Conservation (phyloP, 2,797 vertebrate species). For the Pipistrellus nathusii region DNA sequence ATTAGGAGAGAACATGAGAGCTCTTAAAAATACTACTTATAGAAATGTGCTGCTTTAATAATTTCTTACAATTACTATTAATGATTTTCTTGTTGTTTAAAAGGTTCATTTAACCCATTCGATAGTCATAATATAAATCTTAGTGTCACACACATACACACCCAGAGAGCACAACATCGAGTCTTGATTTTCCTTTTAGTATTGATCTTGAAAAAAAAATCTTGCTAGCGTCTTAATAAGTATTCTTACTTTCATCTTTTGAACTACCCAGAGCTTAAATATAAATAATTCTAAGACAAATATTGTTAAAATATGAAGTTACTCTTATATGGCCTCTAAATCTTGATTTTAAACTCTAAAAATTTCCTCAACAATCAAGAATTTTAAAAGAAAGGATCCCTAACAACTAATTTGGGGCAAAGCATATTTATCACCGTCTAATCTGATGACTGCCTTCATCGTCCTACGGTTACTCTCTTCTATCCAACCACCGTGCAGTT, state of each 20-base stretch:
- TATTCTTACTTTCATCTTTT: not conserved
- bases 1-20: not conserved
- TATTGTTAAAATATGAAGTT: conserved; percentile 52
- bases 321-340: not conserved
- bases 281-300: conserved; percentile 39
- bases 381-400: not conserved
- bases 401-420: not conserved
- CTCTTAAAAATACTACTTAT: not conserved
- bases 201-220: not conserved
- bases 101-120: not conserved
- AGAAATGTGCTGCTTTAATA: not conserved
- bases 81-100: not conserved
- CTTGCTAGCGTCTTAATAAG: not conserved
- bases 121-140: not conserved
- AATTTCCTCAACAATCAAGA: not conserved
- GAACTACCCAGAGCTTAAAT: not conserved
- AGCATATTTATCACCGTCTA: not conserved
- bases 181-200: not conserved
- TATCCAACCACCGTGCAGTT: not conserved
- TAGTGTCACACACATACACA: not conserved
- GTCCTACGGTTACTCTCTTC: not conserved
- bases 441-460: not conserved
- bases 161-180: fast-evolving
- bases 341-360: conserved; percentile 1
- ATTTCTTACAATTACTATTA: not conserved